These are phyloP conservation scores for Nasonia giraulti DNA, from an alignment of 1,140 invertebrate genomes.

Conservation along the genomic window DNA sequence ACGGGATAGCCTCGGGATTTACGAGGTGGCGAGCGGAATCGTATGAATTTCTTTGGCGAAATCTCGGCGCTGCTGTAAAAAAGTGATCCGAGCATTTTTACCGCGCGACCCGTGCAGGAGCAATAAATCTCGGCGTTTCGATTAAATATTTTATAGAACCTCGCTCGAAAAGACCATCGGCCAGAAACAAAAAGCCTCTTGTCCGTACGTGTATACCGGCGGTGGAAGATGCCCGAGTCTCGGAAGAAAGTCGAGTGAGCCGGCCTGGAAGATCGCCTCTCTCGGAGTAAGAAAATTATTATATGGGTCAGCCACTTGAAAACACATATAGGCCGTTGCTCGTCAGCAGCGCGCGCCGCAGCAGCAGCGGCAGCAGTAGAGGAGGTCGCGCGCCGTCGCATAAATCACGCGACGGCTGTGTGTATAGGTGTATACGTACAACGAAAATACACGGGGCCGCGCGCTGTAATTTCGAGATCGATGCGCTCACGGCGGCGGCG, in stretches of 20 bases:
- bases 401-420: slow-evolving; percentile 41
- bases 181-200: background rate
- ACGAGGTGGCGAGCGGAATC: slow-evolving; percentile 3
- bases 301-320: slow-evolving; percentile 46
- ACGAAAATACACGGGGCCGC: background rate
- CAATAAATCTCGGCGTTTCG: background rate
- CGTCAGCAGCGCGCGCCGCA: slow-evolving; percentile 2
- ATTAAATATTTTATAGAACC: background rate
- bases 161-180: background rate
- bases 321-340: slow-evolving; percentile 37
- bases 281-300: slow-evolving; percentile 20
- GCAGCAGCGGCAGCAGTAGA: background rate
- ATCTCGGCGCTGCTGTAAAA: background rate
- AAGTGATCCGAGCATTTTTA: background rate
- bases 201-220: background rate
- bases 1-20: slow-evolving; percentile 1
- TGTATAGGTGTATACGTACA: background rate
- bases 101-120: background rate
- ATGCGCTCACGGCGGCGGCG: background rate
- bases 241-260: background rate
- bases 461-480: background rate
- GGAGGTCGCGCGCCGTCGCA: slow-evolving; percentile 31
- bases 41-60: background rate
- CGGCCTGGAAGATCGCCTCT: background rate
- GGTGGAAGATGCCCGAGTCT: background rate